Base-by-base conservation (phyloP, 2,888 invertebrate species). In the Sphaeridia pumilis region DNA sequence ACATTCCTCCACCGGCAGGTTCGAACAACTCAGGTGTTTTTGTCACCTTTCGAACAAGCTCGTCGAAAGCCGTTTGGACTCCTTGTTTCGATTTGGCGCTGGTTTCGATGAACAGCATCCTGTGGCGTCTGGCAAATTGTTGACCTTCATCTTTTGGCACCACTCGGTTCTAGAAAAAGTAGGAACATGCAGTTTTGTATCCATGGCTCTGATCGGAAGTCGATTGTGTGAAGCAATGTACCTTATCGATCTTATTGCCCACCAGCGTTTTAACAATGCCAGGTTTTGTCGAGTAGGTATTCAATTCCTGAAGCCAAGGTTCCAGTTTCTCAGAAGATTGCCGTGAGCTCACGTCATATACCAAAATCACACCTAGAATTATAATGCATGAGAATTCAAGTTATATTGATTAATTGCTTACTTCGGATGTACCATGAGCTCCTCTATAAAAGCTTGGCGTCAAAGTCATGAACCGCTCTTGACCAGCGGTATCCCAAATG, bases 161-260 rank as follows among this genome's bases (percentile, higher is more conserved):
- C 66, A 83, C 83, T 38, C 94, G 78, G 46, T 76, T 75, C 66
- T 82, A 76, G n/a, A n/a, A n/a, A n/a, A n/a, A n/a, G n/a, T n/a
- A n/a, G n/a, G n/a, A n/a, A n/a, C n/a, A n/a, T n/a, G n/a, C n/a
- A n/a, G n/a, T n/a, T n/a, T n/a, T n/a, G n/a, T n/a, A n/a, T n/a
- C n/a, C n/a, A n/a, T n/a, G n/a, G n/a, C n/a, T n/a, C n/a, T n/a
- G n/a, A n/a, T n/a, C n/a, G n/a, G n/a, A n/a, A n/a, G n/a, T n/a
- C n/a, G n/a, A n/a, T n/a, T n/a, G n/a, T n/a, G n/a, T n/a, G n/a
- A n/a, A n/a, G n/a, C n/a, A n/a, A n/a, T n/a, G n/a, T n/a, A 87
- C 87, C 77, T 85, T 81, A 71, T 98, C 97, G 68, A 94, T 94
- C 76, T 98, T 97, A 72, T 98, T 98, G 42, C 93, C 98, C 14